Evolutionary conservation across 30 jellyfish, hydroid and myxozoan species (phyloP), one percentile per base, ranked within the genome.

Genomic region (Chironex yamaguchii): DNA sequence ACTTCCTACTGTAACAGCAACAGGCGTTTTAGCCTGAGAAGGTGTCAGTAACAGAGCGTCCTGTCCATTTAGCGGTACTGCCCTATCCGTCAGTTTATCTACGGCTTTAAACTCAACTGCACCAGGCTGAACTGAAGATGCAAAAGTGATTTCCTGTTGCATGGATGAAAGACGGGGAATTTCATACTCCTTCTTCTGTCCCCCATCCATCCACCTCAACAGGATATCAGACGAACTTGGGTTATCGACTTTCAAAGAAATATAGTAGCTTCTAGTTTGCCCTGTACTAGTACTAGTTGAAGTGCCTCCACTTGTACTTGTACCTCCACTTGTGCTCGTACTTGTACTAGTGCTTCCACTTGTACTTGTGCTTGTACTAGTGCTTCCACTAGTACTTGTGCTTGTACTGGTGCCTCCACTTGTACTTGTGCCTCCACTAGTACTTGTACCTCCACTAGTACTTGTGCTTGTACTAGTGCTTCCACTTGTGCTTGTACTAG

Each of bases 21-120:
- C 92, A 4, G 90, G 49, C 30, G 52, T 23, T 76, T 87, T 82
- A 2, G 87, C 42, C 32, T 58, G 88, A 0, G 92, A n/a, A 4
- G 96, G 98, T 31, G 92, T 82, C 25, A 88, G 51, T 12, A 34
- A 33, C 54, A 87, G 11, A 21, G 72, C 32, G 22, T 67, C 87
- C 13, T 48, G 34, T 23, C 92, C 95, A 76, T 92, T 92, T 90
- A 92, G 67, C 34, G 24, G 27, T 35, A 85, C 80, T 17, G 63
- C 42, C 2, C 50, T 79, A 1, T 86, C 73, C 25, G 98, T 92
- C 24, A 79, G 88, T 62, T 87, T 82, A 48, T 79, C 90, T 42
- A 50, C 82, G 0, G 98, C 98, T 71, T 64, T 62, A 82, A 92
- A 92, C 23, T 68, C 86, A 32, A 92, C 76, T 4, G 97, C 85